Conservation (phyloP, 2,888 invertebrate genomes). For the Argyresthia albistria region DNA sequence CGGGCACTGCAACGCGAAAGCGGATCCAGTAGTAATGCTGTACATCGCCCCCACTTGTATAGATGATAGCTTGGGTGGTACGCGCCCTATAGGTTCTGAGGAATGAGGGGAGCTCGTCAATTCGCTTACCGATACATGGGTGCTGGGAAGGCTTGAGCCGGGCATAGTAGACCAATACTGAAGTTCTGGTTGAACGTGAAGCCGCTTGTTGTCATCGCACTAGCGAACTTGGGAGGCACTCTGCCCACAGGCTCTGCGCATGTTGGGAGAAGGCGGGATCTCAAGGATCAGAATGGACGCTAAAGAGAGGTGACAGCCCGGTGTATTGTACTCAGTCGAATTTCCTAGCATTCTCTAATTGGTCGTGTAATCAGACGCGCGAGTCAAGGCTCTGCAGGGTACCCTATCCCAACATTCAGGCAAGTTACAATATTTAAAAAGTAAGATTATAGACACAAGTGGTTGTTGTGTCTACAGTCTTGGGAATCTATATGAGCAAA, state of each 20-base stretch:
- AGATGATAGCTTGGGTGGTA: conserved; percentile 54
- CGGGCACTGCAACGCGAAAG: conserved; percentile 78
- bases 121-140: conserved; percentile 78
- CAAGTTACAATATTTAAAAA: conserved; percentile 58
- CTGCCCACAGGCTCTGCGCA: conserved; percentile 78
- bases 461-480: conserved; percentile 41
- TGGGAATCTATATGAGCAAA: conserved; percentile 15
- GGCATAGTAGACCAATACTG: conserved; percentile 75
- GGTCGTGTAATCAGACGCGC: conserved; percentile 20
- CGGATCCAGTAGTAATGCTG: conserved; percentile 55
- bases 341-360: conserved; percentile 18
- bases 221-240: conserved; percentile 76
- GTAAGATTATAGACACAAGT: conserved; percentile 41
- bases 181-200: conserved; percentile 68
- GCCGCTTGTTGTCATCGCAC: conserved; percentile 73
- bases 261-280: conserved; percentile 66
- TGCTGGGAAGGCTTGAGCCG: conserved; percentile 81
- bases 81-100: conserved; percentile 59
- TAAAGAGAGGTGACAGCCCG: background rate
- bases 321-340: conserved; percentile 22
- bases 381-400: conserved; percentile 80
- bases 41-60: conserved; percentile 71
- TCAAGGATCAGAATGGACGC: conserved; percentile 3
- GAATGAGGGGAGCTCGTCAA: conserved; percentile 21
- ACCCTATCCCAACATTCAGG: conserved; percentile 99